These are phyloP conservation scores for Aphidius ervi DNA, from an alignment of 1,140 invertebrate genomes.

Conservation along the genomic window DNA sequence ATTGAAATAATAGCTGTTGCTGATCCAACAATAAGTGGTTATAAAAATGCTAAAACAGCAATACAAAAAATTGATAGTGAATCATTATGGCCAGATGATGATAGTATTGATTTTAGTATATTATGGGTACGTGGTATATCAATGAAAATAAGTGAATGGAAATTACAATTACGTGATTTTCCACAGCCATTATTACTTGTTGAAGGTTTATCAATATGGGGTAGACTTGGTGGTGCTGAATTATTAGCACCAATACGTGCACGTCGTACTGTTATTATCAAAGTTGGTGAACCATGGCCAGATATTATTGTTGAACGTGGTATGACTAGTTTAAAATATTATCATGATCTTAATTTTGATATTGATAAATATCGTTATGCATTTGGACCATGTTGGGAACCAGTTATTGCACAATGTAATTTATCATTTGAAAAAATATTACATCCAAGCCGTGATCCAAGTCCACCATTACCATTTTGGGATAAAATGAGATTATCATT, in stretches of 20 bases:
- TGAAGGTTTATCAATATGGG: constrained; percentile 80
- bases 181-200: constrained; percentile 87
- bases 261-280: constrained; percentile 65
- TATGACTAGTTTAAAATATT: constrained; percentile 95
- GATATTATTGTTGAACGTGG: constrained; percentile 70
- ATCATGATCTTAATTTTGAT: constrained; percentile 96
- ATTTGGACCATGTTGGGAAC: constrained; percentile 98
- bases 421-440: constrained; percentile 83
- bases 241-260: constrained; percentile 75
- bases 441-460: constrained; percentile 87
- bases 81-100: constrained; percentile 85
- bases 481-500: constrained; percentile 91
- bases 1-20: constrained; percentile 80
- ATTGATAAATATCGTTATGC: constrained; percentile 84
- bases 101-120: constrained; percentile 84
- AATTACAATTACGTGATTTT: constrained; percentile 90
- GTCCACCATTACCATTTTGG: constrained; percentile 92
- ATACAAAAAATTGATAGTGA: constrained; percentile 79
- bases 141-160: constrained; percentile 78
- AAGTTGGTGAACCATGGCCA: constrained; percentile 74
- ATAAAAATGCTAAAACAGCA: constrained; percentile 69
- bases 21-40: constrained; percentile 80
- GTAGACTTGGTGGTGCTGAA: constrained; percentile 85
- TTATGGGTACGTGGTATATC: constrained; percentile 88
- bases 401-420: constrained; percentile 93